Evolutionary conservation across 2,113 vertebrate species (phyloP), one percentile per base, ranked within the genome.

Genomic region (Elgaria multicarinata): DNA sequence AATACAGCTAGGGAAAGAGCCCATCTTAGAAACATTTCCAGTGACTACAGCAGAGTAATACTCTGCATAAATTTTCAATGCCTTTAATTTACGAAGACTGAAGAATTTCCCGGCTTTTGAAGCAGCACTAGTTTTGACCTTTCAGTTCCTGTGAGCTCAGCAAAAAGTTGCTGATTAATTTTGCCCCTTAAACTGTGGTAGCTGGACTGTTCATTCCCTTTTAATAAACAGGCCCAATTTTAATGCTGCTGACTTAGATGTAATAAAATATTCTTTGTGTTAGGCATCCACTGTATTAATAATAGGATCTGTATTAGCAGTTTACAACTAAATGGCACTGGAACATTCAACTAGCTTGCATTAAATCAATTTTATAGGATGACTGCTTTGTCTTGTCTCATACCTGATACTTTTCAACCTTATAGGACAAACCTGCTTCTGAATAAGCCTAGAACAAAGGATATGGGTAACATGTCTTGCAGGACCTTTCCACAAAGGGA

Each of bases 51-150:
- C 39, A 31, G 87, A 5, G 36, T 93, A 44, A 85, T 90, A 64
- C 88, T 50, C 16, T 82, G 7, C 87, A 90, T 92, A 69, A 62
- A 84, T 94, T 93, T 93, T n/a, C 71, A 90, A 4, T 24, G 3
- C 86, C 91, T 80, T 93, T 95, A 94, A 95, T 95, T 95, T 93
- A 90, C n/a, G 46, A 94, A 91, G 85, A 94, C 66, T 72, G 50
- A 88, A 85, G 87, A 91, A 89, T 95, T 95, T 94, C 72, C 75
- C 86, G 26, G 74, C 22, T 55, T 91, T 90, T 90, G 46, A 87
- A 91, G n/a, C 86, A 0, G 75, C n/a, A 80, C 28, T 71, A 55
- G 66, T 75, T 93, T 88, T 94, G 95, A 96, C 94, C 95, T 96
- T 96, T 93, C 88, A 20, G 55, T 93, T 95, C 64, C 85, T 93